Evolutionary conservation across 2,888 invertebrate genomes (phyloP).

Genomic region (Seira musarum): DNA sequence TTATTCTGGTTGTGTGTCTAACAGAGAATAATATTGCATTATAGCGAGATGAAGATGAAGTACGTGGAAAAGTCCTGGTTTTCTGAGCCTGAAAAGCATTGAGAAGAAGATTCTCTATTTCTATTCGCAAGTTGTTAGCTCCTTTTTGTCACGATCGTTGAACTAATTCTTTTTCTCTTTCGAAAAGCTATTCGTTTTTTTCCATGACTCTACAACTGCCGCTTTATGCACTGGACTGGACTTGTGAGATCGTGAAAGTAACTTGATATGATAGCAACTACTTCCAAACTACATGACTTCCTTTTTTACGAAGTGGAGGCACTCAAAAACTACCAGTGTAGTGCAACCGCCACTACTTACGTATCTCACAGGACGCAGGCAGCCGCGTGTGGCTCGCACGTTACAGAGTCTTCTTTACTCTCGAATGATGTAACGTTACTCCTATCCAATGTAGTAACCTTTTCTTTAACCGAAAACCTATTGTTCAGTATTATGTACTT

Average conservation of each 20-base stretch:
- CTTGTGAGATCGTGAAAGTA: slow-evolving; percentile 29
- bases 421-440: slow-evolving; percentile 1
- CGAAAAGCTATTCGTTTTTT: slow-evolving; percentile 1
- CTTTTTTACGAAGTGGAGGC: slow-evolving; percentile 21
- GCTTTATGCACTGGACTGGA: background rate
- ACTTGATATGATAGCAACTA: slow-evolving; percentile 29
- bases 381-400: no score
- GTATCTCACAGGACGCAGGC: background rate
- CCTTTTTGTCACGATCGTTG: slow-evolving; percentile 11
- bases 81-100: slow-evolving; percentile 1
- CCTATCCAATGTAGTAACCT: background rate
- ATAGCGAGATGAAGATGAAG: background rate
- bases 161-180: slow-evolving; percentile 15
- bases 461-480: background rate
- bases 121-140: slow-evolving; percentile 26
- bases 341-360: background rate
- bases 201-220: slow-evolving; percentile 14
- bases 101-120: background rate
- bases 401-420: no score
- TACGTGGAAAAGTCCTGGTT: slow-evolving; percentile 25
- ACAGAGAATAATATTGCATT: background rate
- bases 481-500: slow-evolving; percentile 5
- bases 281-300: slow-evolving; percentile 38
- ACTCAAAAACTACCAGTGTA: background rate
- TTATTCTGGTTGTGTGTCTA: background rate